Conservation (phyloP, 1,140 invertebrate species). For the Lucilia sericata region DNA sequence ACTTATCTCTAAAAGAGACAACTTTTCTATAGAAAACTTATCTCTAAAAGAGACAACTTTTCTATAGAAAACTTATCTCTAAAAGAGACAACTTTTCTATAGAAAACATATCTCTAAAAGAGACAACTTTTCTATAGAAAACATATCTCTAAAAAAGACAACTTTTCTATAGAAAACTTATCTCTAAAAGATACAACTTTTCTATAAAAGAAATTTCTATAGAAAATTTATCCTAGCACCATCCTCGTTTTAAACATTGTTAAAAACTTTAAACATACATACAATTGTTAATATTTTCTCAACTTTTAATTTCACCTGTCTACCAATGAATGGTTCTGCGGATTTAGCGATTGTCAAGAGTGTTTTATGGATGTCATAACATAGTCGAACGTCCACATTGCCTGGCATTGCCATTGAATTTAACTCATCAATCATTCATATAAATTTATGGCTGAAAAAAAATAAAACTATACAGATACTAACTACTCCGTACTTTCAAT, state of each 20-base stretch:
- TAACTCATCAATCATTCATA: conserved; percentile 36
- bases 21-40: no score
- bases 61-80: no score
- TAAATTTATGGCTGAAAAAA: conserved; percentile 31
- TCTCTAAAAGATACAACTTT: no score
- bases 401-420: conserved; percentile 20
- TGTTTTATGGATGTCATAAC: conserved; percentile 9
- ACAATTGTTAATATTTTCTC: neutral
- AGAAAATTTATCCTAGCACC: no score
- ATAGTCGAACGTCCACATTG: neutral
- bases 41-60: no score
- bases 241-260: neutral
- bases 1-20: no score
- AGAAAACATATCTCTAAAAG: no score
- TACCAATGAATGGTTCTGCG: neutral
- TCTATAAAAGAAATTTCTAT: no score
- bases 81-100: no score
- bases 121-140: no score
- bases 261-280: neutral
- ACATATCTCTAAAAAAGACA: no score
- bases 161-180: no score
- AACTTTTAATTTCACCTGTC: conserved; percentile 23
- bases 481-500: neutral
- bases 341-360: neutral
- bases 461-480: neutral